Percentiles rank a stretch among this genome's conserved stretches.
Evolutionary conservation across 1,140 invertebrate genomes (phyloP).

Genomic region (Mylabris phalerata): DNA sequence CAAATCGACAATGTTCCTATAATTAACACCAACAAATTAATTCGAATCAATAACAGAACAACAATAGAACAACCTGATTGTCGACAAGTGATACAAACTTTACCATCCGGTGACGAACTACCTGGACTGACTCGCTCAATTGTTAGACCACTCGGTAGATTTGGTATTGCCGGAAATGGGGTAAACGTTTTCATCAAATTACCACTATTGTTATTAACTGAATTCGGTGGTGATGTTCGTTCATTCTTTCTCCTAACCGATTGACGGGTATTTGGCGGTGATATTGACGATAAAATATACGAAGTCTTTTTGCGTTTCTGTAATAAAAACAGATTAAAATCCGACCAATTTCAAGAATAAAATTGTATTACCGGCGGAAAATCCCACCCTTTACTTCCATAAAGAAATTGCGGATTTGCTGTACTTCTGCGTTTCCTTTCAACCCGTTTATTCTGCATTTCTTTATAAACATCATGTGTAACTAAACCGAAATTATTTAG

Average conservation of each 20-base stretch:
- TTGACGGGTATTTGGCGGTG: slow-evolving; percentile 48
- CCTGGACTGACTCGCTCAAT: slow-evolving; percentile 40
- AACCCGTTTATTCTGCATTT: slow-evolving; percentile 47
- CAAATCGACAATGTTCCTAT: slow-evolving; percentile 44
- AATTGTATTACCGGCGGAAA: slow-evolving; percentile 20
- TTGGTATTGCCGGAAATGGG: slow-evolving; percentile 32
- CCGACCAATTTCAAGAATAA: slow-evolving; percentile 1
- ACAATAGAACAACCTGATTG: slow-evolving; percentile 26
- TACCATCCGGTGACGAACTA: slow-evolving; percentile 43
- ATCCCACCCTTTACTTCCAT: slow-evolving; percentile 42
- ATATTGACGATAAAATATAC: slow-evolving; percentile 43
- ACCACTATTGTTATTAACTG: background rate
- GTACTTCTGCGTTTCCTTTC: slow-evolving; percentile 50
- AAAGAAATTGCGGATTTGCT: slow-evolving; percentile 50
- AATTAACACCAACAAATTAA: slow-evolving; percentile 22
- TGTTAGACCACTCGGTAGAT: slow-evolving; percentile 36
- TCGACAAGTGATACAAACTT: slow-evolving; percentile 44
- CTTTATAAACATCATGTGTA: slow-evolving; percentile 41
- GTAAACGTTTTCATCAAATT: slow-evolving; percentile 14
- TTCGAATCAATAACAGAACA: background rate
- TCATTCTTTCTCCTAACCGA: slow-evolving; percentile 39
- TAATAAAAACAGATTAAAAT: slow-evolving; percentile 21
- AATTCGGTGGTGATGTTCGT: slow-evolving; percentile 32
- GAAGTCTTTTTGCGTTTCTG: slow-evolving; percentile 45
- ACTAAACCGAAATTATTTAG: slow-evolving; percentile 43